A percentile compares a stretch with the other conserved stretches of the same genome.
Evolutionary conservation across 2,797 vertebrate genomes (phyloP).

Genomic region (Phoeniculus purpureus): DNA sequence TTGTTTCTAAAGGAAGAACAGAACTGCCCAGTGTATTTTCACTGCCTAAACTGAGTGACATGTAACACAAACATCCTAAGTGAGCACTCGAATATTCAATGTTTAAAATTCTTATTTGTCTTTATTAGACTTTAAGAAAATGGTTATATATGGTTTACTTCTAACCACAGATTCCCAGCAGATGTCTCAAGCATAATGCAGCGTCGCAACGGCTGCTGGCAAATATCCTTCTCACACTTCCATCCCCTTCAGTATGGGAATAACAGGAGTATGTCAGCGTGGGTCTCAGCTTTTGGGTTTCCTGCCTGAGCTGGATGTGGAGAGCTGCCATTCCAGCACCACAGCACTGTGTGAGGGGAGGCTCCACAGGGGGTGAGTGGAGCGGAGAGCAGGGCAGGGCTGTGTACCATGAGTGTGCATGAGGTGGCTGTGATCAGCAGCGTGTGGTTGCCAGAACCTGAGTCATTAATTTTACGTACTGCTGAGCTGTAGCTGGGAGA

Average conservation of each 20-base stretch:
- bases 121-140: neutral
- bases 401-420: neutral
- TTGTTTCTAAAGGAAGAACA: neutral
- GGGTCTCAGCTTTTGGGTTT: conserved; percentile 14
- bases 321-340: neutral
- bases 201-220: neutral
- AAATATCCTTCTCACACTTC: neutral
- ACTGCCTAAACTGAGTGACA: neutral
- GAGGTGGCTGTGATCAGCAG: conserved; percentile 50
- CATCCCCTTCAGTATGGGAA: neutral
- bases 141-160: conserved; percentile 33
- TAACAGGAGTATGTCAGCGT: neutral
- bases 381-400: conserved; percentile 19
- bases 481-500: conserved; percentile 28
- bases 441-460: conserved; percentile 35
- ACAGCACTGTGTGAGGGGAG: neutral
- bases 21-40: neutral
- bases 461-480: conserved; percentile 40
- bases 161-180: conserved; percentile 33
- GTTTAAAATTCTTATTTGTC: conserved; percentile 6
- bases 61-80: neutral
- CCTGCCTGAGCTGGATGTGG: neutral
- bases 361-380: neutral
- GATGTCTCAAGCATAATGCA: conserved; percentile 25
- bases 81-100: neutral